These are phyloP conservation scores for Piaya cayana DNA, from an alignment of 2,113 vertebrate genomes.

Conservation along the genomic window DNA sequence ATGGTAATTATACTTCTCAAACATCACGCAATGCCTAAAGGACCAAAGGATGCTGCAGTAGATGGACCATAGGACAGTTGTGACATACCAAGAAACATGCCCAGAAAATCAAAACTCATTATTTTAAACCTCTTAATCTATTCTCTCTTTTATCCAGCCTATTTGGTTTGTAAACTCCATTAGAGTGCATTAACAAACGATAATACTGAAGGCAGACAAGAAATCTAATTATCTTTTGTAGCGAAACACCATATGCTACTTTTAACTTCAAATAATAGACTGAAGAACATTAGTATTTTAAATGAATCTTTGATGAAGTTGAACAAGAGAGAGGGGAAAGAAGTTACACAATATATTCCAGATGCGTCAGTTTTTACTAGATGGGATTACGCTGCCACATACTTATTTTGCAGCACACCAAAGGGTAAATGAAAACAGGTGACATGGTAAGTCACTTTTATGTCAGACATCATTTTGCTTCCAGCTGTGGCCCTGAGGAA, in stretches of 20 bases:
- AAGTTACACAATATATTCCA: background rate
- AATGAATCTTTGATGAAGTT: slow-evolving; percentile 60
- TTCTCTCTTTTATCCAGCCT: slow-evolving; percentile 26
- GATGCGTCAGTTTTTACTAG: background rate
- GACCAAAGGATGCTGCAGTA: background rate
- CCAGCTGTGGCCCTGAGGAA: slow-evolving; percentile 60
- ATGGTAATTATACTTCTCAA: background rate
- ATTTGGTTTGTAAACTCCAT: slow-evolving; percentile 62
- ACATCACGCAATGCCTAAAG: background rate
- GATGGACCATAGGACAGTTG: background rate
- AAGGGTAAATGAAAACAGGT: slow-evolving; percentile 44
- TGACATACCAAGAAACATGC: background rate
- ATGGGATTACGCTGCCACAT: slow-evolving; percentile 38
- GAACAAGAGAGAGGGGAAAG: slow-evolving; percentile 17
- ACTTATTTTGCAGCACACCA: slow-evolving; percentile 28
- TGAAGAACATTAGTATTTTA: slow-evolving; percentile 63
- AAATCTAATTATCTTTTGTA: slow-evolving; percentile 77
- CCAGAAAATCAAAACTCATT: background rate
- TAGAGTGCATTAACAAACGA: slow-evolving; percentile 62
- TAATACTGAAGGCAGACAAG: slow-evolving; percentile 67
- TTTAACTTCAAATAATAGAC: slow-evolving; percentile 69
- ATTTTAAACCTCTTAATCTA: slow-evolving; percentile 32
- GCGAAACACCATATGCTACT: slow-evolving; percentile 74
- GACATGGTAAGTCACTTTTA: slow-evolving; percentile 37
- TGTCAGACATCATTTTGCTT: slow-evolving; percentile 55